Evolutionary conservation across 2,113 vertebrate genomes (phyloP), one percentile per base, ranked within the genome.

Genomic region (Mionectes macconnelli): DNA sequence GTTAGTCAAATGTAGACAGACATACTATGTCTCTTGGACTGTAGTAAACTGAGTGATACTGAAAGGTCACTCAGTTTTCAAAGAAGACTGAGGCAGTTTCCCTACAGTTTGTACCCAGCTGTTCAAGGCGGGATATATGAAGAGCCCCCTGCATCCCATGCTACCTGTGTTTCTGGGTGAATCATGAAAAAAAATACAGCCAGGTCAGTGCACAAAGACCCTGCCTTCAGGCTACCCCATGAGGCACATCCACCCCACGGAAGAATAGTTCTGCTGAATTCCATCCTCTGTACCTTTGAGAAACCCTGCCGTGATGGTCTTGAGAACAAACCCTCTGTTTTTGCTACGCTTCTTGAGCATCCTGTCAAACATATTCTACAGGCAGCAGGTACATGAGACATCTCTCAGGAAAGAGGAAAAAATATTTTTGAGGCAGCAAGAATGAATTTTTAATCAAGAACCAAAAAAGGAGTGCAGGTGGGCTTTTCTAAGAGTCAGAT

Each of bases 331-430:
- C 0, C 3, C 1, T 50, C 12, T 2, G 3, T 82, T 88, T 82
- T 57, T 79, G n/a, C 33, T 67, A 31, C 0, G 1, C 4, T 22
- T 92, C 69, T 50, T 37, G 4, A 68, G 6, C 5, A 72, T 76
- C 27, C 25, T 64, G 22, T 67, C 19, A 64, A 57, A 31, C 3
- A 12, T 25, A 37, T 64, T 76, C 49, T 60, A 9, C 25, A 82
- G 14, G 33, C 37, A 79, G 5, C 13, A 33, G 0, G 0, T 47
- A 37, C 0, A 0, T 64, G 12, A 12, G n/a, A 49, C 10, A 35
- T 30, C 7, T 66, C 20, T 55, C 4, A 10, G 53, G 76, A 75
- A 78, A 69, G 23, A 68, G 18, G 9, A n/a, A 78, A 44, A 67
- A 63, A 14, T 4, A 44, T 30, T 72, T 50, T 53, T 53, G 31